Conservation (phyloP, 2,797 vertebrate species). For the Periophthalmus magnuspinnatus region DNA sequence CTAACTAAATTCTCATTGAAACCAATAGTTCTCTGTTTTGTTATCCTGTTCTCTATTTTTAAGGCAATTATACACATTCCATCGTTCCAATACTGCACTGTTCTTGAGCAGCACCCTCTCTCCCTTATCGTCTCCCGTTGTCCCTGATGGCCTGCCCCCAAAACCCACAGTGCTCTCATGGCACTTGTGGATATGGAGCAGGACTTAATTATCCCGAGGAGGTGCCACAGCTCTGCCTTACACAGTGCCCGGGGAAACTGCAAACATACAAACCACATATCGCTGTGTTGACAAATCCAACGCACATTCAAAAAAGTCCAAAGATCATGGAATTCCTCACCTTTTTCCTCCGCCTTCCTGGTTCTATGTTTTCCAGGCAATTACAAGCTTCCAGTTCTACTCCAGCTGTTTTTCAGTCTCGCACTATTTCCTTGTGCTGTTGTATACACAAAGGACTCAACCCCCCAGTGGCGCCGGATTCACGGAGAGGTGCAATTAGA, state of each 20-base stretch:
- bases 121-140: neutral
- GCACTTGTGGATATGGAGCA: constrained; percentile 33
- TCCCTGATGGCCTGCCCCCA: constrained; percentile 32
- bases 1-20: neutral
- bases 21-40: neutral
- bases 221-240: constrained; percentile 32
- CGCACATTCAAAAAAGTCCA: constrained; percentile 12
- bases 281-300: neutral
- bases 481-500: constrained; percentile 21
- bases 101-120: neutral
- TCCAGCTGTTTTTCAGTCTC: neutral
- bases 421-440: constrained; percentile 3
- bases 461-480: constrained; percentile 18
- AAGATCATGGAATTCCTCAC: constrained; percentile 6
- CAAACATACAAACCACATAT: constrained; percentile 23
- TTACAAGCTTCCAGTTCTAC: constrained; percentile 31
- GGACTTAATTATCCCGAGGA: constrained; percentile 44
- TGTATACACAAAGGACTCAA: neutral
- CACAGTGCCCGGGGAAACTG: constrained; percentile 16
- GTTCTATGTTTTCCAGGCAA: constrained; percentile 24
- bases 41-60: neutral
- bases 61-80: neutral
- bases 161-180: constrained; percentile 20
- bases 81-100: neutral
- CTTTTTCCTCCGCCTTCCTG: constrained; percentile 2